Base-by-base conservation (phyloP, 23 tunicate species). In the Diplosoma virens region DNA sequence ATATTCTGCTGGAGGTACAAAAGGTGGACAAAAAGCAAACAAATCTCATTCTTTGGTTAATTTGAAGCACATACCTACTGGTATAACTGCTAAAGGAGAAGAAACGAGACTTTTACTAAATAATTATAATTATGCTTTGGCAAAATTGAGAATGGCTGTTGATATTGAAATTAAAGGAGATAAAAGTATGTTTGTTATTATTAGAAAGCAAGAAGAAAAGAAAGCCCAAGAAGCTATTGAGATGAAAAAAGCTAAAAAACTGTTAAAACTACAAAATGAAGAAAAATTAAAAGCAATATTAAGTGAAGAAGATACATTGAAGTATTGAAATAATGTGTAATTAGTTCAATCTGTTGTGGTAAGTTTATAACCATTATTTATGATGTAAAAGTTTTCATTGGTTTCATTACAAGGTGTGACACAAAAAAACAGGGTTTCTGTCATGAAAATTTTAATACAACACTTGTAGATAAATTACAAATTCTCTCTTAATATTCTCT, bases 21-120 rank as follows among this genome's bases (percentile, higher is more conserved):
- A 73, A 68, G 90, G 90, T 45, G 90, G 90, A 7, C 90, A 84
- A 45, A 84, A 84, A 68, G 90, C 90, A 35, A 84, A 84, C 48
- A 67, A 79, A 29, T 65, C 90, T 1, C 70, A 84, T 21, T 48
- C 67, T n/a, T 55, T 84, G 9, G 90, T 84, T 2, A 66, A 14
- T 16, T 31, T 75, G 34, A 32, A 36, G 25, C 90, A 84, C 37
- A 23, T 37, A 32, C 90, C 90, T 1, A 84, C 90, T 14, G 66
- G 66, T 1, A 46, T 53, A 32, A 56, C 47, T 25, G 78, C 71
- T 1, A 28, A 46, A 5, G 81, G 83, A 21, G 55, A 56, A 32
- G 78, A 72, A 2, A 67, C 45, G 16, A 36, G 90, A 22, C 29
- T 76, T 11, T 25, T 84, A 1, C 82, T 63, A 2, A 75, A 84